A percentile compares a stretch with the other conserved stretches of the same genome.
Evolutionary conservation across 2,113 vertebrate species (phyloP).

Genomic region (Silurus meridionalis): DNA sequence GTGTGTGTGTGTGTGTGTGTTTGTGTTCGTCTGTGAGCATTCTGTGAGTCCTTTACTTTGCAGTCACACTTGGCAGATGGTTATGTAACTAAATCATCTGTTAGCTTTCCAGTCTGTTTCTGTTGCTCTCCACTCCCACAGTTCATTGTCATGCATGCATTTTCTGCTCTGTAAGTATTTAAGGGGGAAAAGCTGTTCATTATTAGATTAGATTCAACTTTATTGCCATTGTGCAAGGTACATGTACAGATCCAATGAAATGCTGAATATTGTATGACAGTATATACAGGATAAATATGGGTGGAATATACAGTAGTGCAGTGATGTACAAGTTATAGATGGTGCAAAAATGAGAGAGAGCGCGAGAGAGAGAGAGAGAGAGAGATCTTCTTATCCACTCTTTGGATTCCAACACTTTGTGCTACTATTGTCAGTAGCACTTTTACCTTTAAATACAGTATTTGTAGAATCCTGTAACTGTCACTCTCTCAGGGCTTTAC

Average conservation of each 20-base stretch:
- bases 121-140: conserved; percentile 11
- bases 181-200: too few species aligned
- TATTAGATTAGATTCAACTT: too few species aligned
- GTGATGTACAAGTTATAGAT: too few species aligned
- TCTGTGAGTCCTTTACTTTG: conserved; percentile 30
- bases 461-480: background rate
- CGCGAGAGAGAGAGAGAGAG: background rate
- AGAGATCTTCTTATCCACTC: too few species aligned
- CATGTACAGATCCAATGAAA: too few species aligned
- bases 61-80: conserved; percentile 51
- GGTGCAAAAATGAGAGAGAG: background rate
- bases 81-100: conserved; percentile 54
- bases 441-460: background rate
- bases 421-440: background rate
- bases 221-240: too few species aligned
- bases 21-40: conserved; percentile 3
- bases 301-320: too few species aligned
- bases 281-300: too few species aligned
- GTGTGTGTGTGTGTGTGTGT: conserved; percentile 25
- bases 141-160: background rate
- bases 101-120: conserved; percentile 36
- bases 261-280: too few species aligned
- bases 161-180: background rate
- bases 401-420: background rate
- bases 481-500: background rate